Evolutionary conservation across 2,797 vertebrate genomes (phyloP).

Genomic region (Girardinus metallicus): DNA sequence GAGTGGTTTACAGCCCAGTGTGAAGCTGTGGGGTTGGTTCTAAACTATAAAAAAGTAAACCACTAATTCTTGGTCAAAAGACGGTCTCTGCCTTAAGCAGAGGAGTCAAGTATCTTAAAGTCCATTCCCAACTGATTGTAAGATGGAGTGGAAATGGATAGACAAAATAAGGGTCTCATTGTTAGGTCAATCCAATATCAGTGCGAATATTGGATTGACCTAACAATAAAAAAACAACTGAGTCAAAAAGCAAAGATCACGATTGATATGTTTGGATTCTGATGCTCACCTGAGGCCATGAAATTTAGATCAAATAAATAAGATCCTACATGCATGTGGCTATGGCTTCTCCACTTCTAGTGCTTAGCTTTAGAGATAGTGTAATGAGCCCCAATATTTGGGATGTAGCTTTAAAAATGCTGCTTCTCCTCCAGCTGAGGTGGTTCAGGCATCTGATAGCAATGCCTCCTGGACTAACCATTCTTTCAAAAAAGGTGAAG

Average conservation of each 20-base stretch:
- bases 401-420: neutral
- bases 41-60: neutral
- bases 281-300: neutral
- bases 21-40: neutral
- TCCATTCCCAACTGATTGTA: neutral
- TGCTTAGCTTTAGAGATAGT: neutral
- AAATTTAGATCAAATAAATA: neutral
- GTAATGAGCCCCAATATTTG: neutral
- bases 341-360: neutral
- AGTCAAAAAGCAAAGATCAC: neutral
- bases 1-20: neutral
- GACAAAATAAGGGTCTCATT: neutral
- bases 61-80: neutral
- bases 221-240: neutral
- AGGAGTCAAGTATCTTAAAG: neutral
- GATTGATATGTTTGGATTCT: neutral
- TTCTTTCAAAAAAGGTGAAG: neutral
- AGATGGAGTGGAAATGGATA: neutral
- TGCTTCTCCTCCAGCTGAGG: neutral
- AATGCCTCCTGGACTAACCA: neutral
- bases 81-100: neutral
- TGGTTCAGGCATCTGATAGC: neutral
- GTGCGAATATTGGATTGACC: neutral
- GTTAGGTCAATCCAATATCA: too few relatives aligned
- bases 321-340: neutral